Evolutionary conservation across 2,113 vertebrate genomes (phyloP).

Genomic region (Isichthys henryi): DNA sequence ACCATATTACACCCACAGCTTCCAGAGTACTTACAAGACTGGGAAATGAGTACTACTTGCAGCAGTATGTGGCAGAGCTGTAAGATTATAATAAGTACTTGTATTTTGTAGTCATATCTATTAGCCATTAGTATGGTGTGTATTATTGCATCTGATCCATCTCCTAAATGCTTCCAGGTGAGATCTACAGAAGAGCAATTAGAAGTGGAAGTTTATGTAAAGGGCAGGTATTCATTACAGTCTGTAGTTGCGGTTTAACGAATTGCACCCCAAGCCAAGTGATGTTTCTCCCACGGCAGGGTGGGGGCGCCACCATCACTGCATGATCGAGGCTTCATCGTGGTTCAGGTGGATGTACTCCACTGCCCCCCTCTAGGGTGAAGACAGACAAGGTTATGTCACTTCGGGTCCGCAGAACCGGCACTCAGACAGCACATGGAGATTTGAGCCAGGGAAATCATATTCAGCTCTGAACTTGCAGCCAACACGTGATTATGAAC

Average conservation of each 20-base stretch:
- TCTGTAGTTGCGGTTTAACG: neutral
- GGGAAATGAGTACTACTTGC: neutral
- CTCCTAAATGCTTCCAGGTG: neutral
- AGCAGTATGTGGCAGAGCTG: neutral
- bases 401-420: neutral
- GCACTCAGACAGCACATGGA: neutral
- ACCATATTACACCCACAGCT: neutral
- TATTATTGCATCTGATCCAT: neutral
- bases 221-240: neutral
- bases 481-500: neutral
- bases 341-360: constrained; percentile 51
- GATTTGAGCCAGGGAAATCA: neutral
- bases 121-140: neutral
- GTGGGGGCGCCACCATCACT: neutral
- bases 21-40: neutral
- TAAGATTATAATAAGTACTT: neutral
- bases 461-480: neutral
- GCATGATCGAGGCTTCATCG: constrained; percentile 30
- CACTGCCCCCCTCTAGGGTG: constrained; percentile 43
- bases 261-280: neutral
- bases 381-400: neutral
- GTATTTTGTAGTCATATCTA: neutral
- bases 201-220: neutral
- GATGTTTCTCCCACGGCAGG: no score
- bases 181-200: neutral